These are phyloP conservation scores for Bombus pascuorum DNA, from an alignment of 1,140 invertebrate genomes.

Conservation along the genomic window DNA sequence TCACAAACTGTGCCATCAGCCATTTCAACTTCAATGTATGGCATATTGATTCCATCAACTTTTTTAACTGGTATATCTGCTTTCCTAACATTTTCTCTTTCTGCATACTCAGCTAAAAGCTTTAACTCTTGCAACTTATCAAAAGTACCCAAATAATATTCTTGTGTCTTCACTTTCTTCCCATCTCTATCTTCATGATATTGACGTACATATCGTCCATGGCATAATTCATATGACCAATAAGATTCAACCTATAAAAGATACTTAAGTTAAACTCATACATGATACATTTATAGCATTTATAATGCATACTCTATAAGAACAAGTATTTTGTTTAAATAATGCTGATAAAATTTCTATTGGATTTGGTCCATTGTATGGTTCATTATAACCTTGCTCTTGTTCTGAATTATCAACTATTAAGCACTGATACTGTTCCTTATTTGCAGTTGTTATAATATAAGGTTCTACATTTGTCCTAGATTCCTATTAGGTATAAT, in stretches of 20 bases:
- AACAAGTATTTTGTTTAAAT: constrained; percentile 90
- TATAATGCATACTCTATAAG: constrained; percentile 86
- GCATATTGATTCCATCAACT: constrained; percentile 93
- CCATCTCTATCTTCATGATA: constrained; percentile 97
- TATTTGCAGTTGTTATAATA: constrained; percentile 85
- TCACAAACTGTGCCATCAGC: constrained; percentile 95
- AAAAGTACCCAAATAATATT: constrained; percentile 92
- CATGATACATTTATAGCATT: neutral
- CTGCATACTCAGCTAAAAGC: constrained; percentile 82
- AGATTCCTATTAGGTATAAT: constrained; percentile 76
- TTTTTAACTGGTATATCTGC: constrained; percentile 85
- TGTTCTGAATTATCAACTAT: constrained; percentile 87
- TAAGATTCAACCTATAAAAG: constrained; percentile 91
- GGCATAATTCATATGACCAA: constrained; percentile 99
- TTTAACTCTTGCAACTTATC: constrained; percentile 82
- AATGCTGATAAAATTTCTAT: constrained; percentile 90
- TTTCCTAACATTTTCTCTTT: constrained; percentile 82
- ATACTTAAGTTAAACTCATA: too few species aligned
- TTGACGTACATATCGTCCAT: constrained; percentile 94
- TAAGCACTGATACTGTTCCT: constrained; percentile 89
- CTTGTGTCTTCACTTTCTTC: constrained; percentile 90
- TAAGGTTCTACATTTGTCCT: constrained; percentile 82
- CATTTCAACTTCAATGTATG: constrained; percentile 92
- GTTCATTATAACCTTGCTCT: constrained; percentile 83
- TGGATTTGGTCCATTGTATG: constrained; percentile 88